Conservation (phyloP, 2,797 vertebrate genomes). For the Protonibea diacanthus region DNA sequence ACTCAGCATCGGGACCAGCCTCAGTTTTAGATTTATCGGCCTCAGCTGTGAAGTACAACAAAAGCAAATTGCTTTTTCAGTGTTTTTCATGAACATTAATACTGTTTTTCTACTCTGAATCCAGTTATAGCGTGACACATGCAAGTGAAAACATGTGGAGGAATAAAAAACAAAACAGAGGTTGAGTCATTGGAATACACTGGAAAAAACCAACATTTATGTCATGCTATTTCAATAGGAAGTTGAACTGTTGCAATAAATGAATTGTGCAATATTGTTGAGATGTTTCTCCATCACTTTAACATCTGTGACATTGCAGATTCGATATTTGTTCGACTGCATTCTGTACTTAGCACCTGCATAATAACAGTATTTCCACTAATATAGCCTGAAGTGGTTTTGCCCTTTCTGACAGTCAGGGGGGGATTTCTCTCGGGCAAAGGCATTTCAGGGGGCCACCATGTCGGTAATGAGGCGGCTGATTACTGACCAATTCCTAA, state of each 20-base stretch:
- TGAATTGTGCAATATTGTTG: slow-evolving; percentile 29
- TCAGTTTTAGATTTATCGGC: slow-evolving; percentile 43
- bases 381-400: slow-evolving; percentile 62
- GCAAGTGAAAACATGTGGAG: background rate
- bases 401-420: slow-evolving; percentile 41
- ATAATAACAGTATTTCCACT: slow-evolving; percentile 57
- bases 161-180: slow-evolving; percentile 1
- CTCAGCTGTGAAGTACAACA: slow-evolving; percentile 66
- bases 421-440: slow-evolving; percentile 35
- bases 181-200: slow-evolving; percentile 1
- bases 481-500: slow-evolving; percentile 79
- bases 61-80: slow-evolving; percentile 5
- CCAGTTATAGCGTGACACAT: background rate
- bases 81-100: background rate
- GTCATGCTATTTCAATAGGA: slow-evolving; percentile 4
- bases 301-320: slow-evolving; percentile 18
- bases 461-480: slow-evolving; percentile 73
- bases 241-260: slow-evolving; percentile 32
- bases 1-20: slow-evolving; percentile 47
- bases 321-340: slow-evolving; percentile 2
- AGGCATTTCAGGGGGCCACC: slow-evolving; percentile 64
- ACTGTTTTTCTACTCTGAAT: background rate
- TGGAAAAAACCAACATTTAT: slow-evolving; percentile 17
- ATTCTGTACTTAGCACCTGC: slow-evolving; percentile 39
- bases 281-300: slow-evolving; percentile 27